Base-by-base conservation (phyloP, 2,888 invertebrate genomes). In the Luffia ferchaultella region DNA sequence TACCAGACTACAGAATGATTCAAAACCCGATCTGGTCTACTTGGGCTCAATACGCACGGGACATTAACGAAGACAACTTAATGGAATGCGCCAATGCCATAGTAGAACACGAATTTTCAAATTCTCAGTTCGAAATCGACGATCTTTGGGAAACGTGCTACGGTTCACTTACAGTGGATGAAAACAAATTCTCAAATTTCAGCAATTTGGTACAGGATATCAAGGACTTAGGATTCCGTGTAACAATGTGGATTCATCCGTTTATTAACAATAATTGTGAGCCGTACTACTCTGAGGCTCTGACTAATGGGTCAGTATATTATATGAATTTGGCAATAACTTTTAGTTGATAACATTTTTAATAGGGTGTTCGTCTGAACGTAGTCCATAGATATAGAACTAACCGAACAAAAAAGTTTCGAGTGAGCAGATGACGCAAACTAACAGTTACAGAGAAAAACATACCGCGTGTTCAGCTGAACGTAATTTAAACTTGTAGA, bases 81-180 rank as follows among this genome's bases (percentile, higher is more conserved):
- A 59, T 87, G 1, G 73, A 87, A 0, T 94, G 90, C 60, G 92
- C 90, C 0, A 60, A 87, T 3, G 85, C 89, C 54, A 93, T 95
- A 49, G 60, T 79, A 1, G 67, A 76, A 0, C 63, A 90, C 50
- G 88, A 88, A 0, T 93, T 92, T 59, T 80, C 85, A 1, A 87
- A 89, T 59, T 91, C 92, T 46, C 93, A 93, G 63, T 68, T 93
- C 42, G 95, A 95, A 78, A 92, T 97, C 46, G 95, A 96, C 62
- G 96, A 96, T 64, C 85, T 89, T n/a, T 96, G 95, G 94, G 95
- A 96, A 67, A 85, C 86, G 0, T 93, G 93, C 62, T 95, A 95
- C 61, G 96, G 96, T 0, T 91, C 93, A 5, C 76, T 93, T 20
- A 85, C 85, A 15, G 93, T 96, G 54, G 87, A 93, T 59, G 70